Percentiles rank a stretch among this genome's conserved stretches.
Evolutionary conservation across 2,888 invertebrate species (phyloP).

Genomic region (Scaptomyza polygonia): DNA sequence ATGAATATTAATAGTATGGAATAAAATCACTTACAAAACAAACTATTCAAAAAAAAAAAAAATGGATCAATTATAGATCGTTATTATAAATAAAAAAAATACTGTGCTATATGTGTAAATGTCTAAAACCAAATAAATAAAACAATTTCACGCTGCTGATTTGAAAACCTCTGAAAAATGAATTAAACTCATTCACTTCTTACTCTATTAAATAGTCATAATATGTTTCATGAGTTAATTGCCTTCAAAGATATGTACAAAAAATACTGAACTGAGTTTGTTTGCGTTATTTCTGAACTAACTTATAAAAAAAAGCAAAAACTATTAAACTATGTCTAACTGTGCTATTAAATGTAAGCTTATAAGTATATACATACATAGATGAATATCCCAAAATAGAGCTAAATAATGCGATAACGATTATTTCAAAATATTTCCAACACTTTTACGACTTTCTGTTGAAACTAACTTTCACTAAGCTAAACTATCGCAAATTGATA

Average conservation of each 20-base stretch:
- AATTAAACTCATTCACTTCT: constrained; percentile 15
- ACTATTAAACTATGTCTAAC: constrained; percentile 73
- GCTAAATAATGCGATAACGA: constrained; percentile 35
- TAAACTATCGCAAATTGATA: constrained; percentile 12
- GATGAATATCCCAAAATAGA: constrained; percentile 38
- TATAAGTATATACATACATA: constrained; percentile 41
- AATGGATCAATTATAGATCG: constrained; percentile 7
- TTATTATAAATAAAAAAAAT: constrained; percentile 7
- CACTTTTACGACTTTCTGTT: constrained; percentile 28
- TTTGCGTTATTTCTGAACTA: constrained; percentile 35
- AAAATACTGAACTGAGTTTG: constrained; percentile 46
- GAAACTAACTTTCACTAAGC: constrained; percentile 6
- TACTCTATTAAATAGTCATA: constrained; percentile 24
- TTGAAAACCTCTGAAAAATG: constrained; percentile 4
- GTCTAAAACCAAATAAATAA: constrained; percentile 28
- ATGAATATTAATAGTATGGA: constrained; percentile 13
- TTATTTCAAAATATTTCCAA: constrained; percentile 52
- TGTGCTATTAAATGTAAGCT: constrained; percentile 83
- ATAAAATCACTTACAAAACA: neutral
- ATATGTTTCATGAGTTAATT: constrained; percentile 27
- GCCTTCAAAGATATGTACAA: constrained; percentile 56
- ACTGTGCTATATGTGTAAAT: constrained; percentile 43
- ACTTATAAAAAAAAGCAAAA: constrained; percentile 19
- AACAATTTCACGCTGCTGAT: constrained; percentile 6
- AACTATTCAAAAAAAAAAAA: constrained; percentile 5